Evolutionary conservation across 2,888 invertebrate genomes (phyloP), one percentile per base, ranked within the genome.

Genomic region (Luperina nickerlii): DNA sequence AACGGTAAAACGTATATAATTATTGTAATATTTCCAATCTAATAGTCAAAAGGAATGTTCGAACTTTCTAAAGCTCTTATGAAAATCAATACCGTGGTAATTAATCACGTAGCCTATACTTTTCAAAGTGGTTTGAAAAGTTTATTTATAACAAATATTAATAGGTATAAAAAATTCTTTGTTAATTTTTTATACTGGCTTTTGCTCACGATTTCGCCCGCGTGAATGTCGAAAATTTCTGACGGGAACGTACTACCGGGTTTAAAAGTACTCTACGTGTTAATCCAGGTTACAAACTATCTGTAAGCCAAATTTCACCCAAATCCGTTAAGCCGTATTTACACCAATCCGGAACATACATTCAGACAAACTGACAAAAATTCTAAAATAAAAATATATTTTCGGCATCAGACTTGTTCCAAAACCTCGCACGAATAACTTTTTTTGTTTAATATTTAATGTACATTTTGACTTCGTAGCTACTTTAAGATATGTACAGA

Each of bases 61-160:
- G 9, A 51, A 81, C 24, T 74, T 67, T 81, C 5, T 18, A 51
- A 51, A 66, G 57, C 79, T 60, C 38, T 66, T 60, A 73, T 13
- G 38, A 24, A 78, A 73, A 81, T 81, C 0, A 60, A 66, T 27
- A 38, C 13, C 18, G 18, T 24, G 27, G 27, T 82, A 63, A 48
- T 82, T 63, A 57, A 67, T 65, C 15, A 51, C n/a, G 20, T 13
- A 38, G 20, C 32, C 1, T n/a, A 60, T 6, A 38, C 15, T 45
- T 79, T 68, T 65, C 45, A 45, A 80, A 57, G 15, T 57, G 48
- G 5, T 65, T 57, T 48, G 8, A 72, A 65, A 48, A 48, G 18
- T 80, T 1, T 51, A 67, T 32, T 38, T 48, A 24, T 57, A 74
- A 24, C 1, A 42, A 27, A 11, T 20, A 69, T 51, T 38, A 38